phyloP scores from a whole-genome alignment of 2,888 invertebrate genomes.

The Chaitophorus viminalis region DNA sequence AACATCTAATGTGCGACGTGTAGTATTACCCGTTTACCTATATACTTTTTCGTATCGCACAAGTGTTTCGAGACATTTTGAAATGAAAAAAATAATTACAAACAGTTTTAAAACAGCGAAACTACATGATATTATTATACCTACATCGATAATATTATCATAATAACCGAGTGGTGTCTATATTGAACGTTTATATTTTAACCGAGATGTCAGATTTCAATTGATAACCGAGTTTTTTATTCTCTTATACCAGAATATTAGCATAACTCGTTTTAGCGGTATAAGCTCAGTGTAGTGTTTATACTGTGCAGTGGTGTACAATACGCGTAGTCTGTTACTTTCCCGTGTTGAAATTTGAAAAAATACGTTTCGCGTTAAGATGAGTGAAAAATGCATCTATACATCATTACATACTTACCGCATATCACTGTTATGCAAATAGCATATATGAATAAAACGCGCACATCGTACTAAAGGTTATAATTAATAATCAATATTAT shows the following conservation, averaged over 20 bases:
- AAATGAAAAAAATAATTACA: too few species aligned
- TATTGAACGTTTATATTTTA: not conserved
- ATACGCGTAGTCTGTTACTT: not conserved
- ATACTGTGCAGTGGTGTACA: too few species aligned
- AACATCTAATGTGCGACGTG: too few species aligned
- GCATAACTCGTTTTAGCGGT: conserved; percentile 9
- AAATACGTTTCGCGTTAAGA: not conserved
- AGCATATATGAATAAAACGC: not conserved
- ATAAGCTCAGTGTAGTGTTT: too few species aligned
- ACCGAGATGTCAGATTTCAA: conserved; percentile 3
- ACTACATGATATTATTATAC: too few species aligned
- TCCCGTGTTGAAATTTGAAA: not conserved
- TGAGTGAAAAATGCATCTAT: not conserved
- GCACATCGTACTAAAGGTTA: not conserved
- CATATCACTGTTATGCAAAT: not conserved
- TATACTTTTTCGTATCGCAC: too few species aligned
- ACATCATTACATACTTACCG: too few species aligned
- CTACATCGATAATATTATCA: too few species aligned
- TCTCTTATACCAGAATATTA: not conserved
- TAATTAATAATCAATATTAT: not conserved
- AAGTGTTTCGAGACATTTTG: too few species aligned
- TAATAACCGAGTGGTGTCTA: not conserved
- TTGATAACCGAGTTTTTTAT: not conserved
- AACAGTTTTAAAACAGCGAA: too few species aligned
- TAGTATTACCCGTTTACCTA: too few species aligned